A percentile compares a stretch with the other conserved stretches of the same genome.
phyloP scores from a whole-genome alignment of 2,888 invertebrate genomes.

The Rhorus exstirpatorius region DNA sequence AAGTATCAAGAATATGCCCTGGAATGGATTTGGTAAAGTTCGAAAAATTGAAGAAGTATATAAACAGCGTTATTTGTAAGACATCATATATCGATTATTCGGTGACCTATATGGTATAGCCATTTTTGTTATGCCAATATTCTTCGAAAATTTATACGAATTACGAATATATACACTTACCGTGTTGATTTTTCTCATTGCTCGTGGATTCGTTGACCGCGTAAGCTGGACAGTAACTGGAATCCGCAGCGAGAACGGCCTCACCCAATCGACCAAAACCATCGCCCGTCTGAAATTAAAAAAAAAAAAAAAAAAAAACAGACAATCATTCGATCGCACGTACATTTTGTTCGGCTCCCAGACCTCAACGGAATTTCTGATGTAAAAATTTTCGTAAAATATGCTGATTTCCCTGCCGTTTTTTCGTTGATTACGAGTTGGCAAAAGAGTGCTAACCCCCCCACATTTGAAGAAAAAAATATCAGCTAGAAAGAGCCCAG shows the following conservation, averaged over 20 bases:
- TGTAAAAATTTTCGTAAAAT: neutral
- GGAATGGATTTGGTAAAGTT: too few species aligned
- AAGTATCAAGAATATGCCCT: too few species aligned
- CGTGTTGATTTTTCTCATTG: constrained; percentile 71
- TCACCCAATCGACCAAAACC: constrained; percentile 77
- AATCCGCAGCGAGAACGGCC: constrained; percentile 73
- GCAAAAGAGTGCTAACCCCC: neutral
- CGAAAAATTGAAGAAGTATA: too few species aligned
- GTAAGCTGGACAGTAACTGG: constrained; percentile 77
- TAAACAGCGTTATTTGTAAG: too few species aligned
- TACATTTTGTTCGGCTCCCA: too few species aligned
- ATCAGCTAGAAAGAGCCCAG: constrained; percentile 17
- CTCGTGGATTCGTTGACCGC: constrained; percentile 69
- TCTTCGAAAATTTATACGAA: too few species aligned
- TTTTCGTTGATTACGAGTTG: neutral
- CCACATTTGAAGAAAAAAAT: constrained; percentile 26
- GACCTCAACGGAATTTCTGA: too few species aligned
- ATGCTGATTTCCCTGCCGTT: too few species aligned
- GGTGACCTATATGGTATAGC: too few species aligned
- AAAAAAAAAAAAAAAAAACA: neutral
- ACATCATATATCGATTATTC: too few species aligned
- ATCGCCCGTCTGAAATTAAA: constrained; percentile 76
- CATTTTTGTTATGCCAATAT: too few species aligned
- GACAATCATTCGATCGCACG: neutral
- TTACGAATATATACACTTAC: constrained; percentile 56